Percentiles rank a stretch among this genome's conserved stretches.
Conservation (phyloP, 2,797 vertebrate species). For the Atherinosoma microstoma region DNA sequence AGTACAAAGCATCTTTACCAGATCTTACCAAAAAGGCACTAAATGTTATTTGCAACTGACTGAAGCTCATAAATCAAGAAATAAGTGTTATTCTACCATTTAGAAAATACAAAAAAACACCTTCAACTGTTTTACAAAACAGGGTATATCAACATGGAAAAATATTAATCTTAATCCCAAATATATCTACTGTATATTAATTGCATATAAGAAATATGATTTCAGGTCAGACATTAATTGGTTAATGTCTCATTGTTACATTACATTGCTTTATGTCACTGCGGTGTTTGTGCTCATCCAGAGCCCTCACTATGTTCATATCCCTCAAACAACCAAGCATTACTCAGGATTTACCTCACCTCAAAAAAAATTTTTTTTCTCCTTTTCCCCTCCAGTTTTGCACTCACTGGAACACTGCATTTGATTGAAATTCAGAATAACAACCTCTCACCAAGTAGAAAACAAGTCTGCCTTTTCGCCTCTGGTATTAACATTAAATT, state of each 20-base stretch:
- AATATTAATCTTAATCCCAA: background rate
- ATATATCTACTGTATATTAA: background rate
- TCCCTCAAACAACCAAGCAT: background rate
- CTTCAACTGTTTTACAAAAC: background rate
- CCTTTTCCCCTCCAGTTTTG: background rate
- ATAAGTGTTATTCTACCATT: background rate
- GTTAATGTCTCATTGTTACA: background rate
- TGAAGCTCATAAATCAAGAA: background rate
- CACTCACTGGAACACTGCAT: background rate
- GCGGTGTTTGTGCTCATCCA: background rate
- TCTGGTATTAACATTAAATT: background rate
- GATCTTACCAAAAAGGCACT: background rate
- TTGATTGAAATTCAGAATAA: no score
- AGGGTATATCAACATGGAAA: background rate
- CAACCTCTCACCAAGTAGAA: no score
- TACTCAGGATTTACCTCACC: background rate
- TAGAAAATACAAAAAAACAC: background rate
- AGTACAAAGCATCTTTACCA: background rate
- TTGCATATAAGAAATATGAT: background rate
- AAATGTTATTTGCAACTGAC: constrained; percentile 1
- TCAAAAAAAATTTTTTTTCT: background rate
- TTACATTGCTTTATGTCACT: background rate
- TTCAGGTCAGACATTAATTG: no score
- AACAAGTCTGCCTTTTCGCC: background rate
- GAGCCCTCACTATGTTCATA: background rate